phyloP scores from a whole-genome alignment of 2,888 invertebrate genomes.

The Gymnoscelis rufifasciata region DNA sequence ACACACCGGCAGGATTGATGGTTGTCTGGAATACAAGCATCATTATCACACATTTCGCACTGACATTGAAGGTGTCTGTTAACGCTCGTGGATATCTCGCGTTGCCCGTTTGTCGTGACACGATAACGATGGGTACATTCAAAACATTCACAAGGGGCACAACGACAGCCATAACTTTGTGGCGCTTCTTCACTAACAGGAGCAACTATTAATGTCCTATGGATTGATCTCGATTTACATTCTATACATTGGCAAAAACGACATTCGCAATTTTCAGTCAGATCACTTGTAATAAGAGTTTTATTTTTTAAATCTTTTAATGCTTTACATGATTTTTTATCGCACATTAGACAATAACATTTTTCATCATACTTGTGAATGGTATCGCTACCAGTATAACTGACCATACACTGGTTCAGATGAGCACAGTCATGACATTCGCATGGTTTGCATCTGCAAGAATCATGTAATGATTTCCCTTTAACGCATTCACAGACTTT shows the following conservation, averaged over 20 bases:
- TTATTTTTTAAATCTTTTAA: not conserved
- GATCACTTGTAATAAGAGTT: too few relatives aligned
- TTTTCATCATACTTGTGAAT: conserved; percentile 19
- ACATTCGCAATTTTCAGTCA: conserved; percentile 35
- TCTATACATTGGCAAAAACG: conserved; percentile 37
- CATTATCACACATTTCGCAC: conserved; percentile 44
- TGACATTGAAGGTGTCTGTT: conserved; percentile 39
- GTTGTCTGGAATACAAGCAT: conserved; percentile 39
- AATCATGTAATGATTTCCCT: conserved; percentile 27
- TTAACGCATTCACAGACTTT: conserved; percentile 59
- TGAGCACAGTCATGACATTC: conserved; percentile 39
- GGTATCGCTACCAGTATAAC: not conserved
- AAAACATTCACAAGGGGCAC: conserved; percentile 50
- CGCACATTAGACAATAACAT: conserved; percentile 27
- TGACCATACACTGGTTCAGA: conserved; percentile 6
- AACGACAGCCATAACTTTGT: conserved; percentile 38
- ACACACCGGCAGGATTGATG: conserved; percentile 43
- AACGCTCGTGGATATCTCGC: conserved; percentile 44
- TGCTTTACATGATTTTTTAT: conserved; percentile 1
- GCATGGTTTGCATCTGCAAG: conserved; percentile 45
- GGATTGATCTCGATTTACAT: conserved; percentile 31
- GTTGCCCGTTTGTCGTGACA: conserved; percentile 32
- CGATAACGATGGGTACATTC: conserved; percentile 39
- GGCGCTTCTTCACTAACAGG: conserved; percentile 34
- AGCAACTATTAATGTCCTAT: conserved; percentile 33